Conservation (phyloP, 2,888 invertebrate species). For the Drosophila pseudotalamancana region DNA sequence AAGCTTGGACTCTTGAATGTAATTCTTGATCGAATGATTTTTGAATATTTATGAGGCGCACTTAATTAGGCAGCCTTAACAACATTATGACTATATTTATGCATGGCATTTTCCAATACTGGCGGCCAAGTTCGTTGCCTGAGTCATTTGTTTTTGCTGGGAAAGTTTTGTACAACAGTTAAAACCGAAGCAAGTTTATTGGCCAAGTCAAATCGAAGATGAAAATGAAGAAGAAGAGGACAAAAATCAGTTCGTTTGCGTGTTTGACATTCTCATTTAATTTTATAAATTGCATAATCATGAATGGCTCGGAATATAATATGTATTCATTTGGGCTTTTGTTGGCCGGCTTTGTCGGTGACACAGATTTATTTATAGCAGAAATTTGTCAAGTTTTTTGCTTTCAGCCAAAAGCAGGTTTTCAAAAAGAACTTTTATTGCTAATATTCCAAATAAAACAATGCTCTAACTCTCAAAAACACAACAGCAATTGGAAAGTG, state of each 20-base stretch:
- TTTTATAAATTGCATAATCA: slow-evolving; percentile 72
- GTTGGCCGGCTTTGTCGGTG: slow-evolving; percentile 42
- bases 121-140: slow-evolving; percentile 50
- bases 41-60: slow-evolving; percentile 66
- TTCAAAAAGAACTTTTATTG: slow-evolving; percentile 19
- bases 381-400: slow-evolving; percentile 46
- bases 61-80: slow-evolving; percentile 66
- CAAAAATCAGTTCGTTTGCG: slow-evolving; percentile 45
- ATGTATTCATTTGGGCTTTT: slow-evolving; percentile 46
- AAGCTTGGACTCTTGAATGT: slow-evolving; percentile 36
- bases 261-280: slow-evolving; percentile 72
- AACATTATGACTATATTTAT: slow-evolving; percentile 64
- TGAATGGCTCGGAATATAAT: slow-evolving; percentile 50
- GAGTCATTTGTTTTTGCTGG: slow-evolving; percentile 52
- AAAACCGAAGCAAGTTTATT: slow-evolving; percentile 49
- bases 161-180: slow-evolving; percentile 41
- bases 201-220: slow-evolving; percentile 4
- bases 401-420: slow-evolving; percentile 50
- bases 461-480: neutral
- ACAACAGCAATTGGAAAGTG: too few relatives aligned
- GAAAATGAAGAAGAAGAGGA: neutral
- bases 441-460: slow-evolving; percentile 20
- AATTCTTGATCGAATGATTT: slow-evolving; percentile 67
- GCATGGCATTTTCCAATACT: slow-evolving; percentile 38
- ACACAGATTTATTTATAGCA: slow-evolving; percentile 74